These are phyloP conservation scores for Ploceus nigricollis DNA, from an alignment of 2,113 vertebrate genomes.

Conservation along the genomic window DNA sequence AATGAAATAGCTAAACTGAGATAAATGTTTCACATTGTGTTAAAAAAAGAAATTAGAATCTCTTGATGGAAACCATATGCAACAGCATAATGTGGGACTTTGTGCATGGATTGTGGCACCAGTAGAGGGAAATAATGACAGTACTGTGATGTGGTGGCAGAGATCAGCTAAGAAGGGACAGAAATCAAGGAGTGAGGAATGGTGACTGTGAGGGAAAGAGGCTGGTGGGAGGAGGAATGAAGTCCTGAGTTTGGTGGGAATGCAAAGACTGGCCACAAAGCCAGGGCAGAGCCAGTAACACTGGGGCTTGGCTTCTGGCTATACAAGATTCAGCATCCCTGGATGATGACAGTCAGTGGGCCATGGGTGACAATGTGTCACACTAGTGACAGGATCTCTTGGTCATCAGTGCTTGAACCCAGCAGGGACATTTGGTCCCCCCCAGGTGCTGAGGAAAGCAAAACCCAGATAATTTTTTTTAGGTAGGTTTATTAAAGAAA, in stretches of 20 bases:
- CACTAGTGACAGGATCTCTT: neutral
- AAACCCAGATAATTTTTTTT: neutral
- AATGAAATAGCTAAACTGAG: neutral
- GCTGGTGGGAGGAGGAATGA: neutral
- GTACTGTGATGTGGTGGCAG: neutral
- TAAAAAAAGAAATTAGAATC: neutral
- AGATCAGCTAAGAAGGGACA: neutral
- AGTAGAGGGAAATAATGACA: neutral
- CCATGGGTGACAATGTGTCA: neutral
- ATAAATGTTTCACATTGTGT: neutral
- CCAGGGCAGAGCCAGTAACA: neutral
- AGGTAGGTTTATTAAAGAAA: neutral
- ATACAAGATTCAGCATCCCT: neutral
- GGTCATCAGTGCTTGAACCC: neutral
- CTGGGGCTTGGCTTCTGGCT: neutral
- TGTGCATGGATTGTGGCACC: neutral
- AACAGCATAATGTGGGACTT: neutral
- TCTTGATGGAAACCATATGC: neutral
- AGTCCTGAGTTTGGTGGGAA: fast-evolving
- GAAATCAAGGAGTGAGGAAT: fast-evolving
- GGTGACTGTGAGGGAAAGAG: fast-evolving
- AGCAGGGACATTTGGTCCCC: neutral
- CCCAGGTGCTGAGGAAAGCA: fast-evolving
- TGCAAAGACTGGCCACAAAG: neutral
- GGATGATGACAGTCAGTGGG: neutral